Percentiles rank a stretch among this genome's conserved stretches.
These are phyloP conservation scores for Mesitornis unicolor DNA, from an alignment of 2,113 vertebrate genomes.

Conservation along the genomic window DNA sequence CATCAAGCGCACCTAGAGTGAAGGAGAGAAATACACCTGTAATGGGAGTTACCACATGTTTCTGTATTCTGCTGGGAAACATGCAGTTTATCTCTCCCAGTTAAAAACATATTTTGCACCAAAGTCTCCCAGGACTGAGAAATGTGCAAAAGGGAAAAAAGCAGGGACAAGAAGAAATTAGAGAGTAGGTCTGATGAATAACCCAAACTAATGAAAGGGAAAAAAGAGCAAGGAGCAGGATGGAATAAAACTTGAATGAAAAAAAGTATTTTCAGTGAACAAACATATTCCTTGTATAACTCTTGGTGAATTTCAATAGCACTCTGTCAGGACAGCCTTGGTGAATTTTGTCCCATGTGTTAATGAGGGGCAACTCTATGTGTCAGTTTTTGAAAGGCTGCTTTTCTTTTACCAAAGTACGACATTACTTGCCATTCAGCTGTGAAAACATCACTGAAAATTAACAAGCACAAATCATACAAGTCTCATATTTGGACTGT, in stretches of 20 bases:
- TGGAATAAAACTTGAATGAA: neutral
- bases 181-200: neutral
- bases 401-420: neutral
- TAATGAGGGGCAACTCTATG: neutral
- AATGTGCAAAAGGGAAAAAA: neutral
- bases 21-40: neutral
- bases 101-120: neutral
- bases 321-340: neutral
- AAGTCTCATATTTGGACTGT: neutral
- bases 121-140: neutral
- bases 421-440: neutral
- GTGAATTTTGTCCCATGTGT: neutral
- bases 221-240: neutral
- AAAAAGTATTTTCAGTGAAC: neutral
- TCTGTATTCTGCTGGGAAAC: neutral
- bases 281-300: neutral
- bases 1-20: slow-evolving; percentile 89
- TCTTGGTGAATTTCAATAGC: neutral
- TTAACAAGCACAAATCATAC: neutral
- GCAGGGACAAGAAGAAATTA: neutral
- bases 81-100: neutral
- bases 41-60: neutral
- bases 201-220: neutral
- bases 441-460: neutral
- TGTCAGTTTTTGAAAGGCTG: neutral